Evolutionary conservation across 64 coral and sea anemone genomes (phyloP), one percentile per base, ranked within the genome.

Genomic region (Montipora sp.): DNA sequence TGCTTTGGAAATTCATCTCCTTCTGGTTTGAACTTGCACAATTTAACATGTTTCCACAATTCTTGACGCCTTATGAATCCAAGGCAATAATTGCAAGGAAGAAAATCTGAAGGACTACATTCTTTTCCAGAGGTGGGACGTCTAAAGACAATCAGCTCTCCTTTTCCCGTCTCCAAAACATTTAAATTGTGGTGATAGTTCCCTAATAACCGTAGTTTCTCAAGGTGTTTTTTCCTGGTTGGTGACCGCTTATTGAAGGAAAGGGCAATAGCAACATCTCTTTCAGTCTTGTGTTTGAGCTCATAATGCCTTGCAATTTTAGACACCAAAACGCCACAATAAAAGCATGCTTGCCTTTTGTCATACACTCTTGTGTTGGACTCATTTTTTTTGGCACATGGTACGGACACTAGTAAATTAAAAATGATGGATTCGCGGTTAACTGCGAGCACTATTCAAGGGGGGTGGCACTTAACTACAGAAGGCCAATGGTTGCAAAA

Each of bases 171-270:
- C 46, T 48, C 86, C 22, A 93, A 61, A 4, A 87, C 85, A 9
- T 49, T 84, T 7, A 89, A 15, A 63, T 90, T 96, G 61, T 96
- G 90, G 14, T 96, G 89, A 72, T 73, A 96, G 75, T 92, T 76
- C 0, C 90, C 90, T 9, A 59, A 8, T 23, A 83, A 80, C 19
- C 94, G 8, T 11, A 92, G 77, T 61, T 89, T 91, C 66, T 81
- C 78, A 63, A 92, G 48, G 48, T 61, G 68, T n/a, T n/a, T n/a
- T n/a, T n/a, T n/a, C n/a, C n/a, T n/a, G n/a, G n/a, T n/a, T n/a
- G n/a, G n/a, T n/a, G n/a, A n/a, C n/a, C n/a, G n/a, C n/a, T n/a
- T n/a, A n/a, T n/a, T n/a, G n/a, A n/a, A n/a, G n/a, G n/a, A n/a
- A n/a, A n/a, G n/a, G n/a, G n/a, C n/a, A n/a, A n/a, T n/a, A n/a